Evolutionary conservation across 2,797 vertebrate genomes (phyloP).

Genomic region (Sebastes taczanowskii): DNA sequence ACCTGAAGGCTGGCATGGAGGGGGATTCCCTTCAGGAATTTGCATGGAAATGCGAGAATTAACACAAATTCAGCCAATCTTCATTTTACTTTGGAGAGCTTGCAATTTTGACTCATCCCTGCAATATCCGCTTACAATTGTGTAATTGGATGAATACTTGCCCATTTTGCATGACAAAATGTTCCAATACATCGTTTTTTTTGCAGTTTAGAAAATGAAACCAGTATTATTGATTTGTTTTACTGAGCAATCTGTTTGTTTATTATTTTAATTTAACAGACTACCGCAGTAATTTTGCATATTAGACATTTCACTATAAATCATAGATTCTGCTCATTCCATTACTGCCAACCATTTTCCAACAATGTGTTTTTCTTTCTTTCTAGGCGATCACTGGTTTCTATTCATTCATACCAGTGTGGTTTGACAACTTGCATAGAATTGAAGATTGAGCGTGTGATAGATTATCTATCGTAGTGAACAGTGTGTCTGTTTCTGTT

Average conservation of each 20-base stretch:
- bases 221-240: not conserved
- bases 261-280: not conserved
- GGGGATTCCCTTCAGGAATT: not conserved
- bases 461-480: not conserved
- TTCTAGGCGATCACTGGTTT: not conserved
- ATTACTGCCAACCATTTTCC: not conserved
- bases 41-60: constrained; percentile 20
- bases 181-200: not conserved
- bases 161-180: not conserved
- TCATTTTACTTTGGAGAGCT: not conserved
- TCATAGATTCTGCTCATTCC: not conserved
- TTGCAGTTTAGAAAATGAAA: not conserved
- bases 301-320: not conserved
- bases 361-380: not conserved
- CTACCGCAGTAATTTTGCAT: not conserved
- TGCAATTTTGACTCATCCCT: constrained; percentile 1
- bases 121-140: not conserved
- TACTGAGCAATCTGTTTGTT: not conserved
- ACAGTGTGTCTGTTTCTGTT: constrained; percentile 3
- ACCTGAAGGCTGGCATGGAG: not conserved
- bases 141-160: not conserved
- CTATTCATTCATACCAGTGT: not conserved
- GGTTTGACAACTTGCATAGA: not conserved
- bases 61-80: constrained; percentile 7
- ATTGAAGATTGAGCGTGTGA: not conserved